Percentiles rank a stretch among this genome's conserved stretches.
phyloP scores from a whole-genome alignment of 2,888 invertebrate genomes.

The Melanchra persicariae region DNA sequence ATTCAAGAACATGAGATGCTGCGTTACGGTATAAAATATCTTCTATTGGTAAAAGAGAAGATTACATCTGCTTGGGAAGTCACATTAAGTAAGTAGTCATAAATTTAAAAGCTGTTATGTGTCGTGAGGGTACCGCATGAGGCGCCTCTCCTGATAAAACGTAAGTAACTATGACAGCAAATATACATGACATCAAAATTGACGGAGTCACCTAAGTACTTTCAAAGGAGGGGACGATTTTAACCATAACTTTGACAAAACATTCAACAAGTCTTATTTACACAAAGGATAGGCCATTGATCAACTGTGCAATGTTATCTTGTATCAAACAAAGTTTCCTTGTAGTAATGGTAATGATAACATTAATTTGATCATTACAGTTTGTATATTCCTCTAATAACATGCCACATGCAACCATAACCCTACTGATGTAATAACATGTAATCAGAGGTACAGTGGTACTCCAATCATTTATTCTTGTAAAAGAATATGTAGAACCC shows the following conservation, averaged over 20 bases:
- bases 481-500: slow-evolving; percentile 16
- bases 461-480: slow-evolving; percentile 10
- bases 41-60: slow-evolving; percentile 50
- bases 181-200: slow-evolving; percentile 62
- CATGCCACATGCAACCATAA: slow-evolving; percentile 2
- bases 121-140: slow-evolving; percentile 44
- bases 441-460: neutral
- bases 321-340: slow-evolving; percentile 41
- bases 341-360: slow-evolving; percentile 18
- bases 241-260: slow-evolving; percentile 62
- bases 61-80: slow-evolving; percentile 30
- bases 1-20: slow-evolving; percentile 55
- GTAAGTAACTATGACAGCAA: slow-evolving; percentile 54
- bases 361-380: slow-evolving; percentile 17
- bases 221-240: slow-evolving; percentile 59
- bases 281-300: slow-evolving; percentile 52
- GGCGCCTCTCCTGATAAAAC: slow-evolving; percentile 57
- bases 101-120: slow-evolving; percentile 63
- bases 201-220: slow-evolving; percentile 61
- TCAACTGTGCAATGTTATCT: slow-evolving; percentile 37
- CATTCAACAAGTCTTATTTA: slow-evolving; percentile 61
- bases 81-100: slow-evolving; percentile 63
- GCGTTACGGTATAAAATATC: slow-evolving; percentile 50
- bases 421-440: neutral
- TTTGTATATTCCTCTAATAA: slow-evolving; percentile 2